Percentiles rank a stretch among this genome's conserved stretches.
Evolutionary conservation across 1,140 invertebrate species (phyloP).

Genomic region (Coptotermes formosanus): DNA sequence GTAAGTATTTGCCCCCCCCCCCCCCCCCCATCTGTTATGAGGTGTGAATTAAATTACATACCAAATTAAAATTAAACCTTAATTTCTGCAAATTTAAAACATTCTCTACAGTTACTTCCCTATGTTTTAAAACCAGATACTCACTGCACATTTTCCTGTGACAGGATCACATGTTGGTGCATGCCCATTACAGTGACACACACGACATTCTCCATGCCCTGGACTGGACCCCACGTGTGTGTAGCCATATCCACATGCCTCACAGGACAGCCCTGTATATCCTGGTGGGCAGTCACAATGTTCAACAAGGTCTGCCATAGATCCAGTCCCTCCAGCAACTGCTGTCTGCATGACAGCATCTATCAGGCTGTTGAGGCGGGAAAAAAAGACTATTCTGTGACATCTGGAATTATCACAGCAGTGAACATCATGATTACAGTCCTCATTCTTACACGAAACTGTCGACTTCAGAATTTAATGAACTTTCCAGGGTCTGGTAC

Average conservation of each 20-base stretch:
- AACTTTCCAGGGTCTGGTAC: no score
- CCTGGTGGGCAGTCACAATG: slow-evolving; percentile 59
- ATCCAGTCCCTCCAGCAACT: not conserved
- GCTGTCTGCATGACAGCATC: slow-evolving; percentile 35
- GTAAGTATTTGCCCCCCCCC: no score
- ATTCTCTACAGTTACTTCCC: no score
- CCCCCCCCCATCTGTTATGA: no score
- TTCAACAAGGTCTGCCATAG: slow-evolving; percentile 50
- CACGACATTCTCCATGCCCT: slow-evolving; percentile 63
- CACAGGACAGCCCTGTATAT: slow-evolving; percentile 79
- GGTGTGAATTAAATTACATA: no score
- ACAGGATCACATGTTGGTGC: slow-evolving; percentile 76
- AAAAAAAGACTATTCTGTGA: not conserved
- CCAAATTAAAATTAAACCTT: no score
- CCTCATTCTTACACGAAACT: no score
- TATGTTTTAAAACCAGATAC: slow-evolving; percentile 40
- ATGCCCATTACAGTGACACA: slow-evolving; percentile 89
- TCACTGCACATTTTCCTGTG: slow-evolving; percentile 74
- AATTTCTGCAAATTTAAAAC: no score
- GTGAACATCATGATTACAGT: no score
- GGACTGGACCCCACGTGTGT: slow-evolving; percentile 63
- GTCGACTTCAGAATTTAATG: no score
- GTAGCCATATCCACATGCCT: slow-evolving; percentile 82
- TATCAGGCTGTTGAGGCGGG: slow-evolving; percentile 26
- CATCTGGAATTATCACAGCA: no score